These are phyloP conservation scores for Agonopterix subpropinquella DNA, from an alignment of 2,888 invertebrate genomes.

Conservation along the genomic window DNA sequence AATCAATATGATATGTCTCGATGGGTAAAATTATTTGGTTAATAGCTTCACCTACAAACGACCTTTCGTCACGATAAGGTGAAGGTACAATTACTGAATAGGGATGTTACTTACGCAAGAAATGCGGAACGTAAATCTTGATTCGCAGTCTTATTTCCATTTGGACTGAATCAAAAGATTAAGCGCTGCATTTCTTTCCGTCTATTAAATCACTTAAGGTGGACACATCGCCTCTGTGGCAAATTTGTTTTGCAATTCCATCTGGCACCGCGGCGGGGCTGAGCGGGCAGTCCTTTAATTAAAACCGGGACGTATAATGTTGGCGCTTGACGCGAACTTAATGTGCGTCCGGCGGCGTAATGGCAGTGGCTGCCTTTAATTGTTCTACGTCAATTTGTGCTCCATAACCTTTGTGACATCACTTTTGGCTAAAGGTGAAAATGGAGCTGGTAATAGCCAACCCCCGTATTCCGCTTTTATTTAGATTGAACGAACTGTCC, in stretches of 20 bases:
- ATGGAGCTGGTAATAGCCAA: not conserved
- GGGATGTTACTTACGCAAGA: conserved; percentile 5
- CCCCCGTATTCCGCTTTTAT: no score
- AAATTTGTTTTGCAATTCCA: conserved; percentile 75
- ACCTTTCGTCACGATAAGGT: no score
- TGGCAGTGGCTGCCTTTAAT: conserved; percentile 62
- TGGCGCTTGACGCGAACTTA: conserved; percentile 65
- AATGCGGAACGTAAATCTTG: no score
- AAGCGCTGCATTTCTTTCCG: conserved; percentile 70
- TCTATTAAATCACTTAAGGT: conserved; percentile 76
- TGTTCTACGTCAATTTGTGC: conserved; percentile 63
- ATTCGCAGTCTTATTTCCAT: conserved; percentile 16
- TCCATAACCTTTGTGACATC: conserved; percentile 27
- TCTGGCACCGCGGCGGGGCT: conserved; percentile 44
- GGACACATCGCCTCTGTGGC: conserved; percentile 69
- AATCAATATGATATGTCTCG: no score
- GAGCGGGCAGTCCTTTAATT: conserved; percentile 69
- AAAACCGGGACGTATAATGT: conserved; percentile 69
- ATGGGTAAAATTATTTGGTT: no score
- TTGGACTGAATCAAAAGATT: conserved; percentile 18
- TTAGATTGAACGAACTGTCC: no score
- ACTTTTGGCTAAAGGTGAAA: conserved; percentile 1
- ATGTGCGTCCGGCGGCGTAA: conserved; percentile 68
- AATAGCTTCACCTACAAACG: no score
- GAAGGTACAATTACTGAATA: no score